Base-by-base conservation (phyloP, 2,888 invertebrate species). In the Eristalis arbustorum region DNA sequence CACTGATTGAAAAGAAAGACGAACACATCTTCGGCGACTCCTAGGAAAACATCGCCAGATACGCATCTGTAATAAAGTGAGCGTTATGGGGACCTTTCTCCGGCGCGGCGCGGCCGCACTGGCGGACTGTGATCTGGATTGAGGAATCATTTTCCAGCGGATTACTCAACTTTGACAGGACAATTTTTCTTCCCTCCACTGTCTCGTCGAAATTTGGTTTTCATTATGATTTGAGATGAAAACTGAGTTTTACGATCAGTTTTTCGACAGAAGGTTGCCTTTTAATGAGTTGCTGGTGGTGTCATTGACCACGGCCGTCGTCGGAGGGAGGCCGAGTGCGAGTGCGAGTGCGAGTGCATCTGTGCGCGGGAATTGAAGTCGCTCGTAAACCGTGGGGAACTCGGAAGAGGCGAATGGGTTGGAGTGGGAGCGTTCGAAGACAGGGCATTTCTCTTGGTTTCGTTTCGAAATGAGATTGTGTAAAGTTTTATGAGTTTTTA, bases 91-190 rank as follows among this genome's bases (percentile, higher is more conserved):
- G 68, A 76, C 68, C 76, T 61, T 62, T 69, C 22, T 22, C 75
- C 57, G n/a, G 11, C 23, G 3, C 4, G 31, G 31, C 31, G 31
- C 5, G 0, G 31, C 1, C 8, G 31, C 6, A 8, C n/a, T n/a
- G n/a, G n/a, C n/a, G n/a, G n/a, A n/a, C n/a, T n/a, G 8, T 40
- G 4, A 40, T 66, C 57, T 25, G 49, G 62, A 64, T 64, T 71
- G 64, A 64, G 23, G 64, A 71, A 78, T 71, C 64, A 64, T 67
- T 66, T 31, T 67, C 72, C 49, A 18, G 8, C 23, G 74, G 59
- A 67, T 79, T 67, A 67, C 40, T 84, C 71, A 57, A 71, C 23
- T 75, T 84, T 80, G 84, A 80, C 84, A 79, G 75, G 75, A 79
- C 67, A 69, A 61, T 72, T 63, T 75, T 75, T 68, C 40, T 56